phyloP scores from a whole-genome alignment of 2,888 invertebrate species.

The Callosobruchus maculatus region DNA sequence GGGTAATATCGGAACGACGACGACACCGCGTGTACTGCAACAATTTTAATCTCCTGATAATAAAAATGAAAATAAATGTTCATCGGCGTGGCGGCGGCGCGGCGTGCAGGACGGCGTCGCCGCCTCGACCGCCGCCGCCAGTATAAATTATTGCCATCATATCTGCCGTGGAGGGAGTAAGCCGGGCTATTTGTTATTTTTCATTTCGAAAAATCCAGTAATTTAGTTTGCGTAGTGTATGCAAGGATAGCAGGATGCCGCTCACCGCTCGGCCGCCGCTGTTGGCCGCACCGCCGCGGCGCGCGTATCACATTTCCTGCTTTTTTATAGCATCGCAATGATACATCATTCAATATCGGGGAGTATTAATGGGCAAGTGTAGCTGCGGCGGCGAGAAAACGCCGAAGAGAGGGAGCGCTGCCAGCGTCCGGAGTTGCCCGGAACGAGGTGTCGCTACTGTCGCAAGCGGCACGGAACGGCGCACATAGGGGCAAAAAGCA shows the following conservation, averaged over 20 bases:
- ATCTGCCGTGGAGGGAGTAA: slow-evolving; percentile 47
- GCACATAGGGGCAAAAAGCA: not conserved
- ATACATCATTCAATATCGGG: slow-evolving; percentile 53
- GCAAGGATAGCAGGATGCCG: slow-evolving; percentile 28
- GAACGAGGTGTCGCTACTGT: not conserved
- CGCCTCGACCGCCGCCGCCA: slow-evolving; percentile 24
- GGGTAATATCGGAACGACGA: not conserved
- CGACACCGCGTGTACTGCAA: slow-evolving; percentile 30
- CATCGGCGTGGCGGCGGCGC: slow-evolving; percentile 47
- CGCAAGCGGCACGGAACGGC: not conserved
- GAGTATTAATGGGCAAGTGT: slow-evolving; percentile 26
- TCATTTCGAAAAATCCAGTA: slow-evolving; percentile 53
- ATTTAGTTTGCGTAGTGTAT: slow-evolving; percentile 51
- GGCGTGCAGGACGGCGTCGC: slow-evolving; percentile 36
- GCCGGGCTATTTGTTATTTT: slow-evolving; percentile 53
- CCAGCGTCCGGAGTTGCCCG: not conserved
- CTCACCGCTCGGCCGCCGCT: slow-evolving; percentile 1
- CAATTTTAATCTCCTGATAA: slow-evolving; percentile 52
- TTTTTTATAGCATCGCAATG: slow-evolving; percentile 51
- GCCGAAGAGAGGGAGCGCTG: slow-evolving; percentile 1
- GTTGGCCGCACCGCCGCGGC: slow-evolving; percentile 24
- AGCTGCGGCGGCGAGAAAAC: slow-evolving; percentile 15
- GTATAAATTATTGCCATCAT: slow-evolving; percentile 51
- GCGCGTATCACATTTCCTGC: slow-evolving; percentile 53
- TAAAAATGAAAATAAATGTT: slow-evolving; percentile 52